Evolutionary conservation across 2,113 vertebrate genomes (phyloP), one percentile per base, ranked within the genome.

Genomic region (Poicephalus gulielmi): DNA sequence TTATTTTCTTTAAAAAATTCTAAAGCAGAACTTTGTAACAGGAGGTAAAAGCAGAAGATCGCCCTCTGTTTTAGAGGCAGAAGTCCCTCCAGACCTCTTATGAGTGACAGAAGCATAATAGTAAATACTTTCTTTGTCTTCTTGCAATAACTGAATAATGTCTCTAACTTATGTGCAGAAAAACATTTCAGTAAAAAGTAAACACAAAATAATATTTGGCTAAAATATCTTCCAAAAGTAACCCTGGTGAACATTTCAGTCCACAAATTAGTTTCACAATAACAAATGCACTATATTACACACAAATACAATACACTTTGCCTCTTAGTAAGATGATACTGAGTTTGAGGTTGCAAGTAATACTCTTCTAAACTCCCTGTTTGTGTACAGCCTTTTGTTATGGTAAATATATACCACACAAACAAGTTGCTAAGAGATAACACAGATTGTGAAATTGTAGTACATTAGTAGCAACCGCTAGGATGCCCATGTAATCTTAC

Each of bases 391-490:
- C 8, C 17, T 70, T 94, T 37, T 94, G 64, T 86, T 91, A 5
- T 30, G 43, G 52, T 37, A 91, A 82, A 77, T n/a, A 70, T 76
- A 31, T 84, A 50, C 33, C 52, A 82, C 86, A 78, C 77, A 96
- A 95, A 94, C 89, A 91, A 91, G 89, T 79, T 87, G 69, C 93
- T 82, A 87, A 94, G 91, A 91, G 83, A 86, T 91, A 95, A 82
- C 23, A 63, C 5, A 35, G 64, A 31, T 95, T 87, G 89, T 86
- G 95, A 96, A 95, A 96, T 79, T 73, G 71, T 1, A 30, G 69
- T 52, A 68, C 39, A 17, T 63, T 60, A 64, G 31, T 53, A 92
- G 69, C 69, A 71, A 5, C 77, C 78, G 73, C 62, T 71, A 49
- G 27, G 43, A 33, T 94, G 52, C 39, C 47, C 92, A 10, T 71